Evolutionary conservation across 1,140 invertebrate genomes (phyloP).

Genomic region (Sitodiplosis mosellana): DNA sequence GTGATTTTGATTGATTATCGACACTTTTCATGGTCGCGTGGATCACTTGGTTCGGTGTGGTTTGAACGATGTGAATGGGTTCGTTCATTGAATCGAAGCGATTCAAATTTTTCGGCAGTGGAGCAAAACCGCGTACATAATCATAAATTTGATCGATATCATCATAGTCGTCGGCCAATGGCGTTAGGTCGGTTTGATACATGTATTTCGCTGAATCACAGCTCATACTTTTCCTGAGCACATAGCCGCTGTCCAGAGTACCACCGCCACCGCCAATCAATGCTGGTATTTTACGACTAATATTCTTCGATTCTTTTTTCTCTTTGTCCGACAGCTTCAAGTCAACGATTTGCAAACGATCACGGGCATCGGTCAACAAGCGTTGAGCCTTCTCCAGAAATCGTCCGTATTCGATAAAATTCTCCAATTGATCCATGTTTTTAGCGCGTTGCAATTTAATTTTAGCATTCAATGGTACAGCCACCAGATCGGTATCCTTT

Average conservation of each 20-base stretch:
- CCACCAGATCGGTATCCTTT: conserved; percentile 58
- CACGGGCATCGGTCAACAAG: conserved; percentile 62
- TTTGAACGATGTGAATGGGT: conserved; percentile 4
- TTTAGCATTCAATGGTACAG: conserved; percentile 66
- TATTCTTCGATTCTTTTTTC: conserved; percentile 25
- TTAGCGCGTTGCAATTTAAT: conserved; percentile 66
- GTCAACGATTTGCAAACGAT: conserved; percentile 62
- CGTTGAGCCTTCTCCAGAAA: conserved; percentile 61
- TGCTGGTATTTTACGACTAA: conserved; percentile 9
- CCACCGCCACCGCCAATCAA: conserved; percentile 6
- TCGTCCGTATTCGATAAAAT: conserved; percentile 60
- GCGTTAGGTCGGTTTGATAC: conserved; percentile 6
- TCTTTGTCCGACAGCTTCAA: conserved; percentile 48
- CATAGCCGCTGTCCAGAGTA: conserved; percentile 28
- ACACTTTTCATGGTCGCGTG: conserved; percentile 7
- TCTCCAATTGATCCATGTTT: conserved; percentile 64
- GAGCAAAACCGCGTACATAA: conserved; percentile 80
- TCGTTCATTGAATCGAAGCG: conserved; percentile 29
- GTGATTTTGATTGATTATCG: conserved; percentile 11
- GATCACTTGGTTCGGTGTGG: too few species aligned
- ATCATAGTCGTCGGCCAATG: conserved; percentile 68
- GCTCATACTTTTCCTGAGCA: conserved; percentile 48
- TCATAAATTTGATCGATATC: conserved; percentile 95
- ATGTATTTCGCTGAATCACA: conserved; percentile 30
- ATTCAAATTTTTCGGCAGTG: conserved; percentile 62